phyloP scores from a whole-genome alignment of 2,113 vertebrate species.

The Hippocampus guttulatus region DNA sequence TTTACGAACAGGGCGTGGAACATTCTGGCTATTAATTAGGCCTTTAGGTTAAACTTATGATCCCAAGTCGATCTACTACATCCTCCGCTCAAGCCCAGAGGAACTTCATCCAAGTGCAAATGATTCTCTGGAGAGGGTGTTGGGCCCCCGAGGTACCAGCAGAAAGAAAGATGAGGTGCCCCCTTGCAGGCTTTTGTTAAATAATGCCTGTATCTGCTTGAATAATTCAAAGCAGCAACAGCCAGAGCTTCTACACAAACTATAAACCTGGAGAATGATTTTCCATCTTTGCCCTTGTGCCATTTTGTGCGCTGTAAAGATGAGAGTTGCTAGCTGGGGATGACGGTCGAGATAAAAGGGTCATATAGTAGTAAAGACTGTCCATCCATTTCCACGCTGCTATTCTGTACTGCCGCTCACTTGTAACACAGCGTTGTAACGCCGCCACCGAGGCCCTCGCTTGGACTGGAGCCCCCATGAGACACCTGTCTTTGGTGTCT shows the following conservation, averaged over 20 bases:
- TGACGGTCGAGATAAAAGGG: slow-evolving; percentile 25
- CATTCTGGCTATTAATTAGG: slow-evolving; percentile 39
- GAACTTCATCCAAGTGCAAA: slow-evolving; percentile 33
- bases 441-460: slow-evolving; percentile 38
- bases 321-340: slow-evolving; percentile 12
- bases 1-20: slow-evolving; percentile 14
- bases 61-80: slow-evolving; percentile 31
- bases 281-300: slow-evolving; percentile 25
- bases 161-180: slow-evolving; percentile 64
- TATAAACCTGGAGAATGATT: background rate
- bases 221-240: slow-evolving; percentile 63
- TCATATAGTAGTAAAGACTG: slow-evolving; percentile 11
- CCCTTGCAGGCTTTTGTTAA: slow-evolving; percentile 63
- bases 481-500: slow-evolving; percentile 43
- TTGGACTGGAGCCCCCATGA: slow-evolving; percentile 44
- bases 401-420: slow-evolving; percentile 51
- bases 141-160: slow-evolving; percentile 51
- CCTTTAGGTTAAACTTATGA: slow-evolving; percentile 37
- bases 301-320: slow-evolving; percentile 38
- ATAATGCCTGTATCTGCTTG: slow-evolving; percentile 60
- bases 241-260: slow-evolving; percentile 36
- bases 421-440: slow-evolving; percentile 51
- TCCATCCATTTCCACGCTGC: slow-evolving; percentile 3
- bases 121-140: slow-evolving; percentile 45
- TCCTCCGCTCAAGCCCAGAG: slow-evolving; percentile 38